These are phyloP conservation scores for Apeltes quadracus DNA, from an alignment of 2,113 vertebrate species.

Conservation along the genomic window DNA sequence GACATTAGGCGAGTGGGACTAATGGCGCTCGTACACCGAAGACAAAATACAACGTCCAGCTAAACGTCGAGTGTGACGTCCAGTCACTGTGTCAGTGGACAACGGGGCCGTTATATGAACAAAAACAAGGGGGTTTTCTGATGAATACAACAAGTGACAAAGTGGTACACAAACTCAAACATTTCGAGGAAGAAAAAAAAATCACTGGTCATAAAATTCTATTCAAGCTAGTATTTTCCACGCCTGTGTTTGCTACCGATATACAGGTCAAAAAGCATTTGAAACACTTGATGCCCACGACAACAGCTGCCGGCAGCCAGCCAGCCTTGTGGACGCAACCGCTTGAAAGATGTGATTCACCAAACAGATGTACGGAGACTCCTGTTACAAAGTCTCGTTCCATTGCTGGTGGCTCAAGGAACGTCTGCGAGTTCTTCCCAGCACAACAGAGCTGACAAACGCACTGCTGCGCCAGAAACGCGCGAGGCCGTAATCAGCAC, in stretches of 20 bases:
- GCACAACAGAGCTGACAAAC: neutral
- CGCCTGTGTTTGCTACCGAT: neutral
- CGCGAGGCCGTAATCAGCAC: neutral
- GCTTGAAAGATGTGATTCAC: constrained; percentile 4
- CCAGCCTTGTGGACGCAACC: constrained; percentile 16
- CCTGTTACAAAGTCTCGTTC: neutral
- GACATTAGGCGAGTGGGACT: constrained; percentile 18
- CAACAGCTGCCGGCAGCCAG: constrained; percentile 21
- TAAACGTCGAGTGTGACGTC: neutral
- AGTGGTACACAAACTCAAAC: neutral
- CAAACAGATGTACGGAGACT: neutral
- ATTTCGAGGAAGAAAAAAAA: neutral
- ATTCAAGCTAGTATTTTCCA: neutral
- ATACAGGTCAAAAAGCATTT: neutral
- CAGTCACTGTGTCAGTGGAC: constrained; percentile 1
- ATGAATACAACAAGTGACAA: neutral
- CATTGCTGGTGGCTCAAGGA: neutral
- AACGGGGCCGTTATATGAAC: too few relatives aligned
- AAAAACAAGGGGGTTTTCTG: neutral
- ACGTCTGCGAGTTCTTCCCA: neutral
- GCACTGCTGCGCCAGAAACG: neutral
- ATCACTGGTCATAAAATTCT: neutral
- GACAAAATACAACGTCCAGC: constrained; percentile 5
- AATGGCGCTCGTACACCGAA: constrained; percentile 5
- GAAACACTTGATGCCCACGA: neutral